These are phyloP conservation scores for Varecia variegata DNA, from an alignment of 2,797 vertebrate genomes.

Conservation along the genomic window DNA sequence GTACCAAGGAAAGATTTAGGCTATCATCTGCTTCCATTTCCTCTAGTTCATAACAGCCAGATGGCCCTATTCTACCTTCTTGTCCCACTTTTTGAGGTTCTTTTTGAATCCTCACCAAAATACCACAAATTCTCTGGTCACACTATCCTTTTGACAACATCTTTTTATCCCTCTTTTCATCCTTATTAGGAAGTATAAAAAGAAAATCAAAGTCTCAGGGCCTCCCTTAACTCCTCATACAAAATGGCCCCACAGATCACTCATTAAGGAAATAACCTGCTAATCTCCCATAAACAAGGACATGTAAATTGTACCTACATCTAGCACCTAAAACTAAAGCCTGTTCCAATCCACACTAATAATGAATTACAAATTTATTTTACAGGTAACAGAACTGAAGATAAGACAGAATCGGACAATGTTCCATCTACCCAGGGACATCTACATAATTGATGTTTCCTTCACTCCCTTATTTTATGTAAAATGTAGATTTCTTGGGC, in stretches of 20 bases:
- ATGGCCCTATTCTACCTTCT: not conserved
- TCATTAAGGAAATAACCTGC: not conserved
- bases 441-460: not conserved
- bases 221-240: not conserved
- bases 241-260: not conserved
- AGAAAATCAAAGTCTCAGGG: not conserved
- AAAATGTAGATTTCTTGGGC: not conserved
- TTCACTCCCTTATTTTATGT: not conserved
- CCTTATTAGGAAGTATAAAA: not conserved
- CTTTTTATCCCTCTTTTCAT: not conserved
- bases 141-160: not conserved
- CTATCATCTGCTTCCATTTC: not conserved
- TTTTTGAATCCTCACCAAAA: not conserved
- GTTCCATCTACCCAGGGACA: not conserved
- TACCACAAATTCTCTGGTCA: not conserved
- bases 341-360: not conserved
- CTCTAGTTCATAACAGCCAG: not conserved
- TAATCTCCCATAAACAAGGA: not conserved
- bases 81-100: not conserved
- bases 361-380: not conserved
- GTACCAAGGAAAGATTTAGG: not conserved
- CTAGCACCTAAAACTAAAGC: not conserved
- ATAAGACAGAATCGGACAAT: not conserved
- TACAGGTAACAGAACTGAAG: not conserved
- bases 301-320: not conserved